Evolutionary conservation across 2,888 invertebrate species (phyloP).

Genomic region (Andrena bucephala): DNA sequence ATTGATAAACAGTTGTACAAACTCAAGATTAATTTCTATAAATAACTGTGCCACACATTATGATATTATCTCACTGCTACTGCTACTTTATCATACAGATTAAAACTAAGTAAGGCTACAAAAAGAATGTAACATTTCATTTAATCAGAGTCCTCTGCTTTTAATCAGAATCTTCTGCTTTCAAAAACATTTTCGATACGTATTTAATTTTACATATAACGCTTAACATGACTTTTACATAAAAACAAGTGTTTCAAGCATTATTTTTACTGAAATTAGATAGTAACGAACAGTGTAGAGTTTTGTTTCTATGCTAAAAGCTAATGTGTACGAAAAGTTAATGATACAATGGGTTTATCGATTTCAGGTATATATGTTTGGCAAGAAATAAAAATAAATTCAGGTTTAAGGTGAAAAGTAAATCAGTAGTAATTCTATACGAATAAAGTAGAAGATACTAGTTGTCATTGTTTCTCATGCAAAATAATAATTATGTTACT

Average conservation of each 20-base stretch:
- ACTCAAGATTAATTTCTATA: conserved; percentile 68
- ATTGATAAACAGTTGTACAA: conserved; percentile 64
- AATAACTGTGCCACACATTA: conserved; percentile 61
- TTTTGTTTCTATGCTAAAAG: neutral
- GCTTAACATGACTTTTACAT: neutral
- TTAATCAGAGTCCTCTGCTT: neutral
- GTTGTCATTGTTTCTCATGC: neutral
- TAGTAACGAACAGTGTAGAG: neutral
- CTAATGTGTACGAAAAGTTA: conserved; percentile 13
- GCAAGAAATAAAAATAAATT: conserved; percentile 75
- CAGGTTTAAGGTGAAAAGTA: conserved; percentile 74
- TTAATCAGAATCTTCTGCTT: conserved; percentile 6
- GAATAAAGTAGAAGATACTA: conserved; percentile 11
- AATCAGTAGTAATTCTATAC: conserved; percentile 38
- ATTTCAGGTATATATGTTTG: conserved; percentile 79
- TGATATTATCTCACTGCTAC: conserved; percentile 57
- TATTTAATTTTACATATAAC: neutral
- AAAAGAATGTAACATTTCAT: conserved; percentile 11
- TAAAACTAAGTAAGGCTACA: conserved; percentile 46
- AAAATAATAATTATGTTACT: conserved; percentile 1
- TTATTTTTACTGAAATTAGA: neutral
- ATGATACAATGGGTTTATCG: conserved; percentile 66
- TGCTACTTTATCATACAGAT: conserved; percentile 57
- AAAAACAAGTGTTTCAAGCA: neutral
- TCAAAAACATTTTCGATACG: conserved; percentile 9